Conservation (phyloP, 1,140 invertebrate genomes). For the Leptopilina clavipes region DNA sequence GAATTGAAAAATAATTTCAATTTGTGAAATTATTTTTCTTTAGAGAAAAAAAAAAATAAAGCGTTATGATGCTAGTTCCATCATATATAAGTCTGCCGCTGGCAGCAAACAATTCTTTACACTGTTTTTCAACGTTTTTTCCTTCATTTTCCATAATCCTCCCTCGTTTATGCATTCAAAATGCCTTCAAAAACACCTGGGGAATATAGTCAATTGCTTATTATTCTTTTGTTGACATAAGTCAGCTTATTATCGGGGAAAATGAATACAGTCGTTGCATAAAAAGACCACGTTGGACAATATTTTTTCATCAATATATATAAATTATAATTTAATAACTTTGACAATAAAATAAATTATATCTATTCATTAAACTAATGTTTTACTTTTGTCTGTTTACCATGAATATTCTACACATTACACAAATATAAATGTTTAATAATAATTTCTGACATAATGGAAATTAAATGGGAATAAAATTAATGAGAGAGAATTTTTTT, state of each 20-base stretch:
- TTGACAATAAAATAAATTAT: not conserved
- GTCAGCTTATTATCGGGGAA: slow-evolving; percentile 17
- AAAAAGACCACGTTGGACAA: not conserved
- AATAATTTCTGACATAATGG: no score
- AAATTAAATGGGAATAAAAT: not conserved
- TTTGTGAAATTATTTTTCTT: not conserved
- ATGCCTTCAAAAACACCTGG: not conserved
- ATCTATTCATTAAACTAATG: no score
- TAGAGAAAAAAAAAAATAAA: not conserved
- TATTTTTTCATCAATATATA: not conserved
- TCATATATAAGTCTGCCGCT: not conserved
- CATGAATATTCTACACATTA: no score
- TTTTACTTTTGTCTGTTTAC: no score
- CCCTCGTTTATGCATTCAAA: not conserved
- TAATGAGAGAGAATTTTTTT: not conserved
- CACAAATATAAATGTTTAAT: no score
- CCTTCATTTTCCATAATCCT: slow-evolving; percentile 4
- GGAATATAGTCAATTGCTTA: slow-evolving; percentile 16
- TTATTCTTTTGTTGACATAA: slow-evolving; percentile 2
- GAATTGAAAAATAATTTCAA: not conserved
- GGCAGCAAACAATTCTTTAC: slow-evolving; percentile 8
- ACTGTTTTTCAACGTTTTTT: not conserved
- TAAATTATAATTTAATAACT: not conserved
- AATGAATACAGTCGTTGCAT: not conserved
- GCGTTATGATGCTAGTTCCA: not conserved